Evolutionary conservation across 64 coral and sea anemone genomes (phyloP), one percentile per base, ranked within the genome.

Genomic region (Anthopleura sola): DNA sequence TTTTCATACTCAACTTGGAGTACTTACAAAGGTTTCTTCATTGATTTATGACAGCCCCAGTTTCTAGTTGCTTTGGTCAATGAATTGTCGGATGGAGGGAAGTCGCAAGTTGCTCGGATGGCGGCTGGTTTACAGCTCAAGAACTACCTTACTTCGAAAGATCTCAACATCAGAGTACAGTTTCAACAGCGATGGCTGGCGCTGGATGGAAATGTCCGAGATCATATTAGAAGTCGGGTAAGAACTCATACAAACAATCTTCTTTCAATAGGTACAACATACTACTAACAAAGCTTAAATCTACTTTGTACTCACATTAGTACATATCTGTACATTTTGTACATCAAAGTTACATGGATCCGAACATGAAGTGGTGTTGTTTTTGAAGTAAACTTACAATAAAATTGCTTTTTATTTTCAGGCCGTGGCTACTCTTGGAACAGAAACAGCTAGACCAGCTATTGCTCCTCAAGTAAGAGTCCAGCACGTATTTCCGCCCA

Each of bases 81-180:
- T 83, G 97, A 92, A 33, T 85, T 99, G 23, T 90, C 37, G 16
- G 87, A 99, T 99, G 89, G 77, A 49, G 81, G 78, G 5, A 99
- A 92, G 55, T 95, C 92, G 36, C 92, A 94, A 55, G 92, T 99
- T 33, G 93, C 92, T 78, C 87, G 97, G 68, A 99, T 99, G 97
- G 97, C 97, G 17, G 97, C 90, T 12, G 97, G 92, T 24, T 81
- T 99, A 20, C 97, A 99, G 32, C 81, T 99, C 13, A 99, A 99
- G 79, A 99, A 99, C 58, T 81, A 89, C 19, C 87, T 99, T 9
- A 99, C 97, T 0, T 99, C 97, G 23, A 99, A 99, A 88, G 97
- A 99, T 87, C 83, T 83, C 1, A 39, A 50, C 31, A 87, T 99
- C 18, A 87, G 90, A 86, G 21, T 86, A 18, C 92, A 87, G 36